Conservation (phyloP, 1,140 invertebrate genomes). For the Lasioglossum albipes region DNA sequence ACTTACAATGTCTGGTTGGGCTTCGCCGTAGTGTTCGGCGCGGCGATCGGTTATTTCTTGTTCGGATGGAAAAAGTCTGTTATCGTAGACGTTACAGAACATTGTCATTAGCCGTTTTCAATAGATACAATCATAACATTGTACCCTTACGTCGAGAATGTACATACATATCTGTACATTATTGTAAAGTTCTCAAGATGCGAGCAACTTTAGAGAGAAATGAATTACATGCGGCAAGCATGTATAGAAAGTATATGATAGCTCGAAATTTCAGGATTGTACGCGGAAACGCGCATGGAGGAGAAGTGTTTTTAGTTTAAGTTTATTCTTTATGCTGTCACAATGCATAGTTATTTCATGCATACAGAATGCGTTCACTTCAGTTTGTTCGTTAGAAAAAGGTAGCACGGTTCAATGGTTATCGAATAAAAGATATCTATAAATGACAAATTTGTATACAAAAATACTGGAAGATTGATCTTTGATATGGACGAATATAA, state of each 20-base stretch:
- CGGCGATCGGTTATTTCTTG: constrained; percentile 94
- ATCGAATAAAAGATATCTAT: constrained; percentile 41
- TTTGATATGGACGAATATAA: constrained; percentile 38
- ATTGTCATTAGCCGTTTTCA: constrained; percentile 88
- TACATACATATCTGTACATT: constrained; percentile 37
- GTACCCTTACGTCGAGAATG: constrained; percentile 22
- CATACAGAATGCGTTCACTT: constrained; percentile 16
- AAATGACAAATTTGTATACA: constrained; percentile 46
- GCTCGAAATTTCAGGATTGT: constrained; percentile 30
- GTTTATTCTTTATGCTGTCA: constrained; percentile 31
- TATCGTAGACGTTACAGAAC: constrained; percentile 95
- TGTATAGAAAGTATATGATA: constrained; percentile 28
- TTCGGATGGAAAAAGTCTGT: constrained; percentile 96
- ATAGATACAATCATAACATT: constrained; percentile 31
- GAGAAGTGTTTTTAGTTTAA: constrained; percentile 23
- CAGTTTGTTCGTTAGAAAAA: constrained; percentile 14
- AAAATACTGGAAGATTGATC: constrained; percentile 51
- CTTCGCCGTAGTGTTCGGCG: constrained; percentile 92
- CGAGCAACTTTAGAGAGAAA: constrained; percentile 6
- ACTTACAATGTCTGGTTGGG: constrained; percentile 98
- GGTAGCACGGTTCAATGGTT: constrained; percentile 18
- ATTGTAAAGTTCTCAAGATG: constrained; percentile 12
- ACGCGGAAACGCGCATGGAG: constrained; percentile 18
- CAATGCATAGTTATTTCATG: constrained; percentile 36
- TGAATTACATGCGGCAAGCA: neutral